Evolutionary conservation across 2,888 invertebrate species (phyloP).

Genomic region (Drosophila nr. perissopoda): DNA sequence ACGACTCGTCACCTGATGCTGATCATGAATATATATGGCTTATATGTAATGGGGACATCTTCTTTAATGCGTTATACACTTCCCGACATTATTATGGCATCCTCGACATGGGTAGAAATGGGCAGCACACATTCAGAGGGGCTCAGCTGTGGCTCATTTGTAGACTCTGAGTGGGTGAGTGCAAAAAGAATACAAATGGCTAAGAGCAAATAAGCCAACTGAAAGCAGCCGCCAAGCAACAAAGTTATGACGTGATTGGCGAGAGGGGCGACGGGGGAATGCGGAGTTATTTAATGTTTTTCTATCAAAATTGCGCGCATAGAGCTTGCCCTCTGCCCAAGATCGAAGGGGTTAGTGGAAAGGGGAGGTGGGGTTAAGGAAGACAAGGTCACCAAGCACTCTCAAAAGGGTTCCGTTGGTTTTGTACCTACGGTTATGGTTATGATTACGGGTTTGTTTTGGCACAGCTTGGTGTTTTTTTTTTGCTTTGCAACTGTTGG

Average conservation of each 20-base stretch:
- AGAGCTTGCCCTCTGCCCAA: slow-evolving; percentile 6
- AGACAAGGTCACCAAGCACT: slow-evolving; percentile 36
- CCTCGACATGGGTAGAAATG: not conserved
- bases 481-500: slow-evolving; percentile 12
- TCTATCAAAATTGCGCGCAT: slow-evolving; percentile 69
- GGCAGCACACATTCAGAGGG: slow-evolving; percentile 3
- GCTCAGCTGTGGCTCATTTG: slow-evolving; percentile 14
- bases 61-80: not conserved
- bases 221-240: slow-evolving; percentile 53
- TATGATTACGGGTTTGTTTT: slow-evolving; percentile 19
- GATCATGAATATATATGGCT: not conserved
- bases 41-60: not conserved
- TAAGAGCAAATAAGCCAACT: slow-evolving; percentile 58
- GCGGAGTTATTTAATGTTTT: slow-evolving; percentile 59
- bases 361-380: not conserved
- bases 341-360: not conserved
- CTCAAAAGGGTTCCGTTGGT: slow-evolving; percentile 32
- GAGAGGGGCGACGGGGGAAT: not conserved
- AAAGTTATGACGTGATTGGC: slow-evolving; percentile 41
- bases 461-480: slow-evolving; percentile 4
- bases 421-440: slow-evolving; percentile 23
- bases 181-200: slow-evolving; percentile 33
- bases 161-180: not conserved
- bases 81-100: not conserved
- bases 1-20: not conserved